A percentile compares a stretch with the other conserved stretches of the same genome.
phyloP scores from a whole-genome alignment of 2,113 vertebrate species.

The Equus quagga region DNA sequence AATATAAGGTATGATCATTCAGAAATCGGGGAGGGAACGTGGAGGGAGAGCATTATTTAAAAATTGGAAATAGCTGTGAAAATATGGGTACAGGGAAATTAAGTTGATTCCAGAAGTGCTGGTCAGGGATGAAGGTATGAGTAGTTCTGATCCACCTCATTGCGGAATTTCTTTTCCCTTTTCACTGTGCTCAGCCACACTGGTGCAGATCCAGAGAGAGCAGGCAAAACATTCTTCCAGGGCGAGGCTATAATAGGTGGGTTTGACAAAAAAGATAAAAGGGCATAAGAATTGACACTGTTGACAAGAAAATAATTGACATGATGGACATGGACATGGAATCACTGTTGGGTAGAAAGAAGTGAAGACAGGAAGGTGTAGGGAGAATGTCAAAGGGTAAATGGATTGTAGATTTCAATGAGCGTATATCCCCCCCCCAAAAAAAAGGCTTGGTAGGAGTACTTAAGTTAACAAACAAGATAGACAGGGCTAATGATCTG shows the following conservation, averaged over 20 bases:
- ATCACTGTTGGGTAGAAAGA: neutral
- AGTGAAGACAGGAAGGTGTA: neutral
- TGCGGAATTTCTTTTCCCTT: neutral
- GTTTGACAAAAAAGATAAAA: conserved; percentile 13
- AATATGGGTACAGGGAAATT: neutral
- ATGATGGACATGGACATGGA: neutral
- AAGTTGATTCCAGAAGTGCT: neutral
- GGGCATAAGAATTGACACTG: neutral
- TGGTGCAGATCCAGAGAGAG: neutral
- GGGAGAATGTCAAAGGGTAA: neutral
- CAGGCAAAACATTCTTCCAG: neutral
- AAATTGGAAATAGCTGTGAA: conserved; percentile 22
- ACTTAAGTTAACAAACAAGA: neutral
- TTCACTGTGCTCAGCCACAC: neutral
- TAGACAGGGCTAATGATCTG: neutral
- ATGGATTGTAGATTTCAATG: neutral
- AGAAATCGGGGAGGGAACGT: neutral
- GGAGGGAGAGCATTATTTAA: neutral
- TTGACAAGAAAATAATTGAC: conserved; percentile 41
- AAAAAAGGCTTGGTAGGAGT: neutral
- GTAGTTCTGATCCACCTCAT: neutral
- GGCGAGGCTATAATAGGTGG: neutral
- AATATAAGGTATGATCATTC: neutral
- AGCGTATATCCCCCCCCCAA: neutral
- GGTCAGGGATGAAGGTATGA: neutral